Percentiles rank a stretch among this genome's conserved stretches.
Evolutionary conservation across 2,888 invertebrate species (phyloP).

Genomic region (Tineola bisselliella): DNA sequence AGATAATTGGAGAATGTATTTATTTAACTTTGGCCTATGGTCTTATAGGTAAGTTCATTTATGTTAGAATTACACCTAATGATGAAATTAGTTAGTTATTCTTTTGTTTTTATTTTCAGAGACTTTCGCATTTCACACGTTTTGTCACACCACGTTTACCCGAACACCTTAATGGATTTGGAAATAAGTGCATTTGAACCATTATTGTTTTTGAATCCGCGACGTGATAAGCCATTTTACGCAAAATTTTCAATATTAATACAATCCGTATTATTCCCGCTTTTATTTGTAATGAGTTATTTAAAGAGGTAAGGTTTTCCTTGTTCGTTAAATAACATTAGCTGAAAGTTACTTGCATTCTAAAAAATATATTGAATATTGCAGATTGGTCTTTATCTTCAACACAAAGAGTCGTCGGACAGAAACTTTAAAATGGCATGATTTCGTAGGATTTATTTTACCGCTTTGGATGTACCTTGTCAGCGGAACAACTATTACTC

Average conservation of each 20-base stretch:
- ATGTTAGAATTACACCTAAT: neutral
- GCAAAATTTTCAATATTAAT: conserved; percentile 62
- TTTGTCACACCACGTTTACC: conserved; percentile 80
- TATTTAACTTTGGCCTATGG: conserved; percentile 76
- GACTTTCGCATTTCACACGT: conserved; percentile 81
- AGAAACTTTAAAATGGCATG: conserved; percentile 42
- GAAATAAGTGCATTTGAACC: conserved; percentile 78
- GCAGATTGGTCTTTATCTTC: conserved; percentile 34
- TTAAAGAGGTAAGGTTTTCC: conserved; percentile 40
- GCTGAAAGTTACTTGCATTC: neutral
- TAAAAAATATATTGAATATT: conserved; percentile 17
- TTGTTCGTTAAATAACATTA: neutral
- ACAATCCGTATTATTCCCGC: conserved; percentile 46
- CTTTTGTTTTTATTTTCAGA: conserved; percentile 30
- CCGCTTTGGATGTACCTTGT: conserved; percentile 48
- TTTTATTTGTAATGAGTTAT: conserved; percentile 40
- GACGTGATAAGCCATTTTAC: conserved; percentile 57
- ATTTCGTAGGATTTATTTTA: conserved; percentile 38
- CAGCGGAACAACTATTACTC: conserved; percentile 31
- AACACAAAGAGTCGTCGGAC: conserved; percentile 32
- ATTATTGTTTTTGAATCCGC: conserved; percentile 72
- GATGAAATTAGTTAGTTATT: neutral
- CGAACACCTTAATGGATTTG: conserved; percentile 79
- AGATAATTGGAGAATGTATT: conserved; percentile 82
- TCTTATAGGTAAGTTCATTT: conserved; percentile 64